These are phyloP conservation scores for Artibeus lituratus DNA, from an alignment of 2,797 vertebrate genomes.

Conservation along the genomic window DNA sequence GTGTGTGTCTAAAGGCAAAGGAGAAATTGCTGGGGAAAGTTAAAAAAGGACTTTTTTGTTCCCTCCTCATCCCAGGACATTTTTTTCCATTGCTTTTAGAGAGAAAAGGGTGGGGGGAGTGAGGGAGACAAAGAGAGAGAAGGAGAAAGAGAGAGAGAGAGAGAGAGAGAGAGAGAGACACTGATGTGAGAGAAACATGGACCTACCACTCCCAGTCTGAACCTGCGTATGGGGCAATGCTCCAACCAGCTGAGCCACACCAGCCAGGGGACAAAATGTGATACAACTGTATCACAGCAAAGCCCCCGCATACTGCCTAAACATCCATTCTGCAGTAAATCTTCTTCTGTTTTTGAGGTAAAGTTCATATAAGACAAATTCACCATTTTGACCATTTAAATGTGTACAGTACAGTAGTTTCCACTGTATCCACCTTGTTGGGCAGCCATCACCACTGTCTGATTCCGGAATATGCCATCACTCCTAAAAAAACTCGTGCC, in stretches of 20 bases:
- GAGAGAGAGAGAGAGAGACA: too few relatives aligned
- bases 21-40: neutral
- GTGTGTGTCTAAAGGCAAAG: neutral
- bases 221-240: neutral
- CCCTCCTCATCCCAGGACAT: too few relatives aligned
- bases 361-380: neutral
- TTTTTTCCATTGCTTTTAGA: neutral
- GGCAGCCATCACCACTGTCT: neutral
- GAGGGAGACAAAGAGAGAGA: neutral
- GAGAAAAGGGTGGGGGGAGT: neutral
- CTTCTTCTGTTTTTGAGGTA: neutral
- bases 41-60: neutral
- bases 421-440: neutral
- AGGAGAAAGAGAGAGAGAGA: too few relatives aligned
- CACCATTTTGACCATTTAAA: neutral
- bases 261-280: neutral
- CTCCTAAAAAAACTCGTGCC: neutral
- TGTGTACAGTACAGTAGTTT: neutral
- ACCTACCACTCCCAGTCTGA: neutral
- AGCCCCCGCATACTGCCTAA: neutral
- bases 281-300: constrained; percentile 36
- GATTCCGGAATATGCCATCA: constrained; percentile 3
- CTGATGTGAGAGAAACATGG: neutral
- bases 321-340: neutral
- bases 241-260: neutral